Evolutionary conservation across 2,888 invertebrate species (phyloP), one percentile per base, ranked within the genome.

Genomic region (Drosophila antonietae): DNA sequence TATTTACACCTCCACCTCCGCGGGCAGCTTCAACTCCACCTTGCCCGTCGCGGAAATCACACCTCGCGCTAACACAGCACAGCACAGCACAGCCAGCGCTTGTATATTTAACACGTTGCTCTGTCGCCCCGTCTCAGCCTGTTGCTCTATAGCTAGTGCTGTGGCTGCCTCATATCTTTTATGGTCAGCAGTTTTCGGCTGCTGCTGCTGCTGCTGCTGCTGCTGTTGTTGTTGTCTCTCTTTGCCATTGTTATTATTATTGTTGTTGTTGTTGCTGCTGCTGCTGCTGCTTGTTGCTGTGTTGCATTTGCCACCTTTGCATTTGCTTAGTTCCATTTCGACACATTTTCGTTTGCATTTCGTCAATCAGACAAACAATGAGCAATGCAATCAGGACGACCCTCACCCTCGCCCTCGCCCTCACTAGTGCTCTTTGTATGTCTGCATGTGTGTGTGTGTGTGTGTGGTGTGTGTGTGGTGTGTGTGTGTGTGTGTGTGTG

Each of bases 261-360:
- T 41, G 23, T 52, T 37, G 37, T 14, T 53, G 46, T n/a, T 41
- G 23, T 47, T 53, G 41, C 14, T 63, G 33, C 15, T 44, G 31
- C 41, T 49, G 37, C 37, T 59, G 63, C 41, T 62, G 53, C 44
- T 37, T 53, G 58, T 66, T 44, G 53, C 66, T 23, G 66, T 71
- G 76, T 67, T 77, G 81, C 71, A 77, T 74, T 80, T 79, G 83
- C 81, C 82, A 83, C 83, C 84, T 89, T 81, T 80, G 73, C 83
- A 84, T 86, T 89, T 87, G 78, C 85, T 86, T 89, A 89, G 86
- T 89, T 80, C 80, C 83, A 83, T 86, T 86, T 87, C 88, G 83
- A 86, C 89, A 86, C 81, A 88, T 84, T 87, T 87, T 86, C 87
- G 87, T 85, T 84, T 84, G 84, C 84, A 86, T 84, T 84, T 84